Evolutionary conservation across 2,888 invertebrate genomes (phyloP), one percentile per base, ranked within the genome.

Genomic region (Cylindroiulus punctatus): DNA sequence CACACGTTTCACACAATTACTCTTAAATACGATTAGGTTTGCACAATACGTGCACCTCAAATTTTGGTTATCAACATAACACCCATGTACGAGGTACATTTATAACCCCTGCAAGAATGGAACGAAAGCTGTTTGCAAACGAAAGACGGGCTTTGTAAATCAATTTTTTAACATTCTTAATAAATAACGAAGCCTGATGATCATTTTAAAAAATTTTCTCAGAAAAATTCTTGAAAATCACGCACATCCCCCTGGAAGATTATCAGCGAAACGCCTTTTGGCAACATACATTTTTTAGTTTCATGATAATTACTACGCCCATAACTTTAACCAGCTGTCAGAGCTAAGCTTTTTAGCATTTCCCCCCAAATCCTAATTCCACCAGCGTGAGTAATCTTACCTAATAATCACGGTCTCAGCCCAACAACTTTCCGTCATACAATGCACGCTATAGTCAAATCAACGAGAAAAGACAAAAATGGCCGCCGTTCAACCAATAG

Each of bases 361-460:
- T 52, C 26, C 76, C 76, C 26, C 76, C 22, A 65, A 26, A 76
- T 30, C 76, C 76, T 32, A 30, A 76, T 76, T 76, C 30, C 14
- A 30, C 76, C 76, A 76, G 30, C 76, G 12, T 76, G 76, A 76
- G 76, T 76, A 76, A 76, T 76, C 76, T 76, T 76, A 30, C 12
- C 30, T 76, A 26, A 76, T 30, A 65, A 65, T 65, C 30, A 76
- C 17, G 26, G 76, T 26, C 12, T 8, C 30, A 30, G 30, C 30
- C 76, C 76, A 76, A 76, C 14, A 76, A 30, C 32, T 76, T 76
- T 4, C 76, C 65, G 26, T 76, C 30, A 14, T 76, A 17, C 44
- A 44, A 8, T 14, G 76, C 76, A 76, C 17, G 76, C 5, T 3
- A n/a, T n/a, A n/a, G n/a, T n/a, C n/a, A n/a, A n/a, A n/a, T n/a